Conservation (phyloP, 2,113 vertebrate species). For the Pongo pygmaeus region DNA sequence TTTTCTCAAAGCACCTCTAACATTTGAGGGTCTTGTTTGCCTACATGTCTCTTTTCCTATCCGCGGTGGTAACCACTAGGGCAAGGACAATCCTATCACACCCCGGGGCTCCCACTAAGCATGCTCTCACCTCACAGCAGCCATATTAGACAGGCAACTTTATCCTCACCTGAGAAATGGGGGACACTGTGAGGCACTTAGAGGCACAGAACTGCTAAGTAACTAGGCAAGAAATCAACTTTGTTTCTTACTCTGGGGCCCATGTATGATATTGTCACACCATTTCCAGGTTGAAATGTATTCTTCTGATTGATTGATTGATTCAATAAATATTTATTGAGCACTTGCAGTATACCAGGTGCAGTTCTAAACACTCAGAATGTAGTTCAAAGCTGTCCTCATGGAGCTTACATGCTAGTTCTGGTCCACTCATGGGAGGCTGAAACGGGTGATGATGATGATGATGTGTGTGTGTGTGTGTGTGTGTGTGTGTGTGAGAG, state of each 20-base stretch:
- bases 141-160: neutral
- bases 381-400: neutral
- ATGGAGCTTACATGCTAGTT: neutral
- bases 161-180: neutral
- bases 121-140: neutral
- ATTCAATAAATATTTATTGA: neutral
- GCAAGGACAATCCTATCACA: fast-evolving
- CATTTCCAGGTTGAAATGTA: neutral
- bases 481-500: fast-evolving
- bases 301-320: neutral
- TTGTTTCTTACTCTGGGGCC: neutral
- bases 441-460: neutral
- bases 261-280: neutral
- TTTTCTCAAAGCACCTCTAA: neutral
- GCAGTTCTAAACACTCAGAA: neutral
- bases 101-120: neutral
- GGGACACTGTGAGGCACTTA: neutral
- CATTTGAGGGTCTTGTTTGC: fast-evolving
- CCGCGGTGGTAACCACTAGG: neutral
- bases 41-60: neutral
- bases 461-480: neutral
- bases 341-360: neutral
- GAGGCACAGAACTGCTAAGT: neutral
- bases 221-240: neutral
- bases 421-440: neutral